Conservation (phyloP, 2,888 invertebrate genomes). For the Nudaria mundana region DNA sequence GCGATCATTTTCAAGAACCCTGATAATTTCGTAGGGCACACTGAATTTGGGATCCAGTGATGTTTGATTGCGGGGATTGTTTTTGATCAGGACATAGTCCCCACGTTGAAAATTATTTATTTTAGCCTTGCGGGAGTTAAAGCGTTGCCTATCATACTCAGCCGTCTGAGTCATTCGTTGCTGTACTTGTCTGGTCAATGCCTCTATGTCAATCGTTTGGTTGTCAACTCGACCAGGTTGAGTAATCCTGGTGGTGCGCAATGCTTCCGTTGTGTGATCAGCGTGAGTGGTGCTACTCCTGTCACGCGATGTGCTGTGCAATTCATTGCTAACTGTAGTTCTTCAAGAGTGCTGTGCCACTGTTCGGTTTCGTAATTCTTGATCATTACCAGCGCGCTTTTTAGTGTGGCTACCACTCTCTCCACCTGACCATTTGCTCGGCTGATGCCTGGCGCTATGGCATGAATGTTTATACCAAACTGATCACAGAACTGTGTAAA, state of each 20-base stretch:
- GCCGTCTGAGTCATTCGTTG: no score
- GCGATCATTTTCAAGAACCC: conserved; percentile 10
- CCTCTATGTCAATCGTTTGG: no score
- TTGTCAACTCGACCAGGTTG: conserved; percentile 1
- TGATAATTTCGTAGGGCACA: conserved; percentile 6
- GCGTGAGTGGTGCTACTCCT: no score
- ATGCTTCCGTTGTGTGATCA: conserved; percentile 3
- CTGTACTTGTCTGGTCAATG: no score
- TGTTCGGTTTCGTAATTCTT: no score
- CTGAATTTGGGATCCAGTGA: conserved; percentile 10
- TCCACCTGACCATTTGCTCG: conserved; percentile 24
- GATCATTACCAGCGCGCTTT: conserved; percentile 25
- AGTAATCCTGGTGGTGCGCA: conserved; percentile 10
- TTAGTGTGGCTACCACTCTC: conserved; percentile 14
- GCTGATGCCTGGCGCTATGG: no score
- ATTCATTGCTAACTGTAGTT: conserved; percentile 10
- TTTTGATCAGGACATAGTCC: conserved; percentile 11
- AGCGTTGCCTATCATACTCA: no score
- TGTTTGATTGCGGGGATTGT: conserved; percentile 10
- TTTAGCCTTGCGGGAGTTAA: no score
- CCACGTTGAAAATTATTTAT: no score
- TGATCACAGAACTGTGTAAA: no score
- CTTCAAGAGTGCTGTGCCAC: conserved; percentile 9
- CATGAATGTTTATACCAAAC: no score
- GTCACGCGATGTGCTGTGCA: no score